Evolutionary conservation across 2,888 invertebrate genomes (phyloP).

Genomic region (Zelleria hepariella): DNA sequence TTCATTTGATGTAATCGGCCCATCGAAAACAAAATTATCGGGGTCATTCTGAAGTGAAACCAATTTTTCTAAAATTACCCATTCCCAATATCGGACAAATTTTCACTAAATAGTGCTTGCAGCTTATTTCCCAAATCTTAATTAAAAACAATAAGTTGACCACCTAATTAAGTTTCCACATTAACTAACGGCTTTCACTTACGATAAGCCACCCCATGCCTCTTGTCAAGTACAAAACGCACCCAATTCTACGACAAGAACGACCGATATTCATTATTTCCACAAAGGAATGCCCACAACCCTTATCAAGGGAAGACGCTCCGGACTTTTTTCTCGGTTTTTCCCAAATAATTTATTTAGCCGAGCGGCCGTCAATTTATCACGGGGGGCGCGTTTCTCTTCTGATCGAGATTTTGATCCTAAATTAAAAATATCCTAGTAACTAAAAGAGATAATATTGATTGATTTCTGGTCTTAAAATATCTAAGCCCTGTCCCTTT

Average conservation of each 20-base stretch:
- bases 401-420: neutral
- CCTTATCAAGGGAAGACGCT: conserved; percentile 70
- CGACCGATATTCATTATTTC: conserved; percentile 64
- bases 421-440: too few relatives aligned
- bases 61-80: too few relatives aligned
- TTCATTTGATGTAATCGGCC: too few relatives aligned
- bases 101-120: too few relatives aligned
- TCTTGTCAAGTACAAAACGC: neutral
- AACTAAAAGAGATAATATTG: too few relatives aligned
- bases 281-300: conserved; percentile 52
- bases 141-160: neutral
- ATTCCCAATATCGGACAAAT: too few relatives aligned
- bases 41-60: too few relatives aligned
- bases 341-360: conserved; percentile 73
- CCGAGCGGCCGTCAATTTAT: conserved; percentile 67
- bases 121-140: neutral
- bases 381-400: conserved; percentile 25
- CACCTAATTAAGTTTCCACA: neutral
- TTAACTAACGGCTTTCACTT: neutral
- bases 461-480: too few relatives aligned
- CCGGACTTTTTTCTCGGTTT: conserved; percentile 65
- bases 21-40: too few relatives aligned
- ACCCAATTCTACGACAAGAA: conserved; percentile 2
- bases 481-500: too few relatives aligned
- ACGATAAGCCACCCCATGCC: neutral